Evolutionary conservation across 2,797 vertebrate genomes (phyloP).

Genomic region (Hippopotamyrus pictus): DNA sequence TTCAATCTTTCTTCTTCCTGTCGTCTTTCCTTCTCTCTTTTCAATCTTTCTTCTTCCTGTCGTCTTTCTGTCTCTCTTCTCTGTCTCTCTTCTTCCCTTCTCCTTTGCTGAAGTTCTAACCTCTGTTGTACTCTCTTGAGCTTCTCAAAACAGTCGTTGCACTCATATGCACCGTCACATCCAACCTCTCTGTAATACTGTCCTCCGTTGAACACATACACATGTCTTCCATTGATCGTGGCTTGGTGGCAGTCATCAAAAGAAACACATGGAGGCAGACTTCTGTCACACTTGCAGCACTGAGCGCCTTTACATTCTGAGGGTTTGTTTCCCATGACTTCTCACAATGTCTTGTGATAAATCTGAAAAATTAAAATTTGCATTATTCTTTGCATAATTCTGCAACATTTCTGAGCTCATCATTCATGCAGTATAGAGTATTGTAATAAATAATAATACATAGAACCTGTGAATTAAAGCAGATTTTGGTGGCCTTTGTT

Average conservation of each 20-base stretch:
- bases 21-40: no score
- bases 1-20: no score
- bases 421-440: background rate
- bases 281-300: background rate
- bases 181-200: slow-evolving; percentile 22
- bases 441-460: background rate
- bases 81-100: background rate
- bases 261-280: background rate
- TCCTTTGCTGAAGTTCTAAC: no score
- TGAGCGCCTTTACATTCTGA: background rate
- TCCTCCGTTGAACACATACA: slow-evolving; percentile 12
- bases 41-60: no score
- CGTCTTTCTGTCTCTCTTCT: no score
- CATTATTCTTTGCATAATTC: no score
- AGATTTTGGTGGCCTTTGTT: background rate
- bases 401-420: no score
- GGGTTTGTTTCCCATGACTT: background rate
- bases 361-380: background rate
- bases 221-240: background rate
- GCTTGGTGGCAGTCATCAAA: background rate
- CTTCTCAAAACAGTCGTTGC: background rate
- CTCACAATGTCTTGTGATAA: background rate
- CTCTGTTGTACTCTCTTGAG: background rate
- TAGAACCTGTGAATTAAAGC: background rate
- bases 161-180: background rate